Conservation (phyloP, 2,113 vertebrate species). For the Morphnarchus princeps region DNA sequence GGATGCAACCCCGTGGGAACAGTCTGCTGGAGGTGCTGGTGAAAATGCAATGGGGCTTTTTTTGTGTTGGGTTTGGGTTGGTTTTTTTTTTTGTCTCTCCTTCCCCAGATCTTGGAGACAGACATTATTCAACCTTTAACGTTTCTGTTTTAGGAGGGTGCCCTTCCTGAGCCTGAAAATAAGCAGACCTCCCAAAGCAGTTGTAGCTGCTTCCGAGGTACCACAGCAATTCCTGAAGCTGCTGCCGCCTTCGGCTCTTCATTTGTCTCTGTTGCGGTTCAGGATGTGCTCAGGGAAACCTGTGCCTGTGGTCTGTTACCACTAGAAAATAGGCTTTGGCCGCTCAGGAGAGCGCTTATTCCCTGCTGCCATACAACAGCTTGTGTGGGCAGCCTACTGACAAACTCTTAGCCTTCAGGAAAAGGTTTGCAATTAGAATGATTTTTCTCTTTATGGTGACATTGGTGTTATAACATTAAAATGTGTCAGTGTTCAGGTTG, state of each 20-base stretch:
- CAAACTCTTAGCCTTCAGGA: not conserved
- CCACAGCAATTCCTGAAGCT: not conserved
- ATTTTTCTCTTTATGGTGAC: not conserved
- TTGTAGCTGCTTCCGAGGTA: not conserved
- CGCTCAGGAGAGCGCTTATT: accelerated
- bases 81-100: not conserved
- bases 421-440: not conserved
- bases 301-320: not conserved
- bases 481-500: not conserved
- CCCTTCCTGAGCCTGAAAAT: not conserved
- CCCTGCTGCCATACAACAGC: not conserved
- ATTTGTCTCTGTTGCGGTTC: not conserved
- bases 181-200: not conserved
- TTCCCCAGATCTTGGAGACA: not conserved
- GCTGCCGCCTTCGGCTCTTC: not conserved
- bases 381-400: not conserved
- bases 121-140: not conserved
- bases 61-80: too few relatives aligned
- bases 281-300: not conserved
- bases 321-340: not conserved
- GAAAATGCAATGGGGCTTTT: not conserved
- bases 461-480: not conserved
- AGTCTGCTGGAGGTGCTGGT: not conserved
- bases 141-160: not conserved
- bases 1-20: not conserved